A percentile compares a stretch with the other conserved stretches of the same genome.
Conservation (phyloP, 2,888 invertebrate genomes). For the Diogma glabrata region DNA sequence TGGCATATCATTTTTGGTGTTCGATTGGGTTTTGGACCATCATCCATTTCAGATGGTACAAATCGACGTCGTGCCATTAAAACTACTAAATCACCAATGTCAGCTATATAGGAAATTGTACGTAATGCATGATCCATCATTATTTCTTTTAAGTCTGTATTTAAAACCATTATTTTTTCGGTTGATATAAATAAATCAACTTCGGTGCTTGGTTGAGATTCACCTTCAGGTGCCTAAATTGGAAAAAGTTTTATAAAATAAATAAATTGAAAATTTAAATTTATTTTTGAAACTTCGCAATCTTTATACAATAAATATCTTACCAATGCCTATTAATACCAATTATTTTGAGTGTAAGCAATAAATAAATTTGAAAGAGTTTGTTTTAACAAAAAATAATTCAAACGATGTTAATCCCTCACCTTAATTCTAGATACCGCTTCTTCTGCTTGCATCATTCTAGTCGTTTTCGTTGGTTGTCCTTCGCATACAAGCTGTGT, state of each 20-base stretch:
- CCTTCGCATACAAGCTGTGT: constrained; percentile 98
- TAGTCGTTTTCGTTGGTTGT: constrained; percentile 94
- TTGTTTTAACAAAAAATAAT: background rate
- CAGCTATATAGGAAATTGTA: constrained; percentile 98
- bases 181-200: constrained; percentile 99
- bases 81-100: constrained; percentile 96
- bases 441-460: constrained; percentile 99
- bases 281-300: constrained; percentile 10
- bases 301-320: constrained; percentile 11
- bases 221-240: constrained; percentile 88
- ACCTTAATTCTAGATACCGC: constrained; percentile 99
- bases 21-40: constrained; percentile 53
- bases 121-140: constrained; percentile 99
- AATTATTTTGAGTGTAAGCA: background rate
- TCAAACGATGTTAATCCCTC: constrained; percentile 29
- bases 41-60: constrained; percentile 77
- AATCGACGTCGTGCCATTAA: constrained; percentile 93
- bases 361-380: background rate
- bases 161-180: constrained; percentile 99
- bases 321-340: constrained; percentile 18
- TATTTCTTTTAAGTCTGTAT: constrained; percentile 97
- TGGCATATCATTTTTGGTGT: constrained; percentile 99
- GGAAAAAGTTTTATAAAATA: background rate
- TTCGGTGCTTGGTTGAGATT: constrained; percentile 96
- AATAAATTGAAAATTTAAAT: constrained; percentile 10